Percentiles rank a stretch among this genome's conserved stretches.
Conservation (phyloP, 2,888 invertebrate species). For the Xestobium rufovillosum region DNA sequence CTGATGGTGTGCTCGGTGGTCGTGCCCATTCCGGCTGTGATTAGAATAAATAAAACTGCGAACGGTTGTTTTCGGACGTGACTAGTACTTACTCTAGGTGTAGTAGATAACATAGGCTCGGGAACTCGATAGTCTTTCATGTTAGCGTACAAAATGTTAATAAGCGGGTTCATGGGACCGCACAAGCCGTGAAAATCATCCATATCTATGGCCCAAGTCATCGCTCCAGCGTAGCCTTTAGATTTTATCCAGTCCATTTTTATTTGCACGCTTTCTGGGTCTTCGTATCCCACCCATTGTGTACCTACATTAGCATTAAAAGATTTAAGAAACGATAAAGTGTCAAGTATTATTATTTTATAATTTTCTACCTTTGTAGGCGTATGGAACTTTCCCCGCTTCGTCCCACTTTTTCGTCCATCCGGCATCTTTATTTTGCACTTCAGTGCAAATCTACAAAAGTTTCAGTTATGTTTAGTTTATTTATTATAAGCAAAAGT, state of each 20-base stretch:
- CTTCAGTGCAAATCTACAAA: slow-evolving; percentile 67
- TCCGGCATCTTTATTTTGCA: slow-evolving; percentile 58
- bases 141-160: slow-evolving; percentile 62
- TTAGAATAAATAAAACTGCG: background rate
- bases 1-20: slow-evolving; percentile 61
- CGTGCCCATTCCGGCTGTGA: slow-evolving; percentile 72
- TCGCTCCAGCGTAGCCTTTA: slow-evolving; percentile 78
- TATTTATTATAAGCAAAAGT: background rate
- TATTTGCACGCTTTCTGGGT: slow-evolving; percentile 70
- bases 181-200: slow-evolving; percentile 83
- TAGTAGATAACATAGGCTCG: slow-evolving; percentile 55
- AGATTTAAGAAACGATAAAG: too few relatives aligned
- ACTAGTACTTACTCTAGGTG: slow-evolving; percentile 54
- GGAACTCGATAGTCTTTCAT: slow-evolving; percentile 68
- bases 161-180: slow-evolving; percentile 67
- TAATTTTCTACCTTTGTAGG: slow-evolving; percentile 59
- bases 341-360: background rate
- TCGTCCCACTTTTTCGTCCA: slow-evolving; percentile 85
- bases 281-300: slow-evolving; percentile 89
- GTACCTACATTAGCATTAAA: slow-evolving; percentile 44
- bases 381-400: slow-evolving; percentile 73
- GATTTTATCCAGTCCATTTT: slow-evolving; percentile 85
- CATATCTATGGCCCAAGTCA: slow-evolving; percentile 92
- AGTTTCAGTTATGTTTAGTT: slow-evolving; percentile 13
- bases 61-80: slow-evolving; percentile 2